Evolutionary conservation across 2,888 invertebrate genomes (phyloP).

Genomic region (Pomacea canaliculata): DNA sequence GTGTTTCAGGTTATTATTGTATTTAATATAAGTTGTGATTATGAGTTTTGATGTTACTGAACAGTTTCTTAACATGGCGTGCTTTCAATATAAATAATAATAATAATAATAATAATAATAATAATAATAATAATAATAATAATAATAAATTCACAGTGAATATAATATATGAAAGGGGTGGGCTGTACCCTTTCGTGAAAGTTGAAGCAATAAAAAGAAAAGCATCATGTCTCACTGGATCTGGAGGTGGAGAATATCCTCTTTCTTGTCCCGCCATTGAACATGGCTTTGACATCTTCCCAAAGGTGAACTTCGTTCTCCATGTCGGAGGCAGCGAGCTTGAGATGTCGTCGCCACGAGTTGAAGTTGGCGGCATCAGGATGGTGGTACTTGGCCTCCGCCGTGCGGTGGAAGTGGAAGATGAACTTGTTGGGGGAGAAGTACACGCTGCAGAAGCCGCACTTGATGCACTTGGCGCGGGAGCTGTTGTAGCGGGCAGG

Average conservation of each 20-base stretch:
- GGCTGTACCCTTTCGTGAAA: too few species aligned
- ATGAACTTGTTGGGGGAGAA: slow-evolving; percentile 99
- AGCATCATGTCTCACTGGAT: not conserved
- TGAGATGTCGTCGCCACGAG: slow-evolving; percentile 96
- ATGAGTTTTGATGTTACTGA: too few species aligned
- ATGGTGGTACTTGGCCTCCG: slow-evolving; percentile 80
- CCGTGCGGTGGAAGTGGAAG: slow-evolving; percentile 89
- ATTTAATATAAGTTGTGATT: too few species aligned
- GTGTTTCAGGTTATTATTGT: too few species aligned
- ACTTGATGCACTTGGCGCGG: slow-evolving; percentile 96
- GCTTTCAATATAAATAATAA: too few species aligned
- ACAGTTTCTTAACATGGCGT: too few species aligned
- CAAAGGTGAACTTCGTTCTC: slow-evolving; percentile 78
- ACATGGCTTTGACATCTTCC: slow-evolving; percentile 99
- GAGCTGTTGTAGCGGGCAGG: slow-evolving; percentile 76
- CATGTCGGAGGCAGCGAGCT: slow-evolving; percentile 76
- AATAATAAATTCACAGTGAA: too few species aligned
- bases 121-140: too few species aligned
- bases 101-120: too few species aligned
- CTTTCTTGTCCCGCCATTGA: slow-evolving; percentile 95
- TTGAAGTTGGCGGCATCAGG: slow-evolving; percentile 99
- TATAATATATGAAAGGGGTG: too few species aligned
- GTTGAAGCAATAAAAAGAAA: too few species aligned
- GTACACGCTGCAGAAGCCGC: slow-evolving; percentile 91
- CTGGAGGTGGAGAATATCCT: slow-evolving; percentile 68